Evolutionary conservation across 2,113 vertebrate genomes (phyloP).

Genomic region (Stercorarius parasiticus): DNA sequence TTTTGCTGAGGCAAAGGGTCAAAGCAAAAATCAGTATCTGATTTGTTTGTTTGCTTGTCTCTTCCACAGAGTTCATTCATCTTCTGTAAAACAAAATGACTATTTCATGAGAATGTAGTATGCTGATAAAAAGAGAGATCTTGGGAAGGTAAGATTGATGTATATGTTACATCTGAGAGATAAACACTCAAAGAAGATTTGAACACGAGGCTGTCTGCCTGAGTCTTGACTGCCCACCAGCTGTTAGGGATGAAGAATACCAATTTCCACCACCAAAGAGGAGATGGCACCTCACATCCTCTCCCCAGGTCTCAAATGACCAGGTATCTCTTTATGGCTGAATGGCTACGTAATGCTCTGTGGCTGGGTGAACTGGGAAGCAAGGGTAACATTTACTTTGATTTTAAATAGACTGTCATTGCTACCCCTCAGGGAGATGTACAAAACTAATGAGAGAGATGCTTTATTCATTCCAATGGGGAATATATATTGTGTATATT

Average conservation of each 20-base stretch:
- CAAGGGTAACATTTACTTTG: not conserved
- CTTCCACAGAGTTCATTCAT: not conserved
- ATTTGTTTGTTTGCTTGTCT: not conserved
- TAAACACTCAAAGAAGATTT: not conserved
- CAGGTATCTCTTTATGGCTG: not conserved
- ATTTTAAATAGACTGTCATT: not conserved
- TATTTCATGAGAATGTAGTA: not conserved
- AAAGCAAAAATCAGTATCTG: not conserved
- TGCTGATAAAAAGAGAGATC: not conserved
- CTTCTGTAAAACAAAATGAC: not conserved
- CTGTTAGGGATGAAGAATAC: not conserved
- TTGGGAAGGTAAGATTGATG: not conserved
- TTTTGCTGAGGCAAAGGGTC: not conserved
- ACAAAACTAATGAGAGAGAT: not conserved
- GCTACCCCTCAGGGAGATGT: not conserved
- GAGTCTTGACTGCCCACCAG: not conserved
- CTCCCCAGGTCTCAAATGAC: not conserved
- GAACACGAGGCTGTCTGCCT: not conserved
- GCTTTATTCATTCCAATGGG: not conserved
- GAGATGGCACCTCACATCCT: not conserved
- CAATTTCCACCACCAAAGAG: not conserved
- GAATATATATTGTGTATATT: not conserved
- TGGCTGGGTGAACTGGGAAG: not conserved
- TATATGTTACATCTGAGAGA: not conserved
- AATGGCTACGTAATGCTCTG: accelerated